phyloP scores from a whole-genome alignment of 2,888 invertebrate species.

The Pasiphila rectangulata region DNA sequence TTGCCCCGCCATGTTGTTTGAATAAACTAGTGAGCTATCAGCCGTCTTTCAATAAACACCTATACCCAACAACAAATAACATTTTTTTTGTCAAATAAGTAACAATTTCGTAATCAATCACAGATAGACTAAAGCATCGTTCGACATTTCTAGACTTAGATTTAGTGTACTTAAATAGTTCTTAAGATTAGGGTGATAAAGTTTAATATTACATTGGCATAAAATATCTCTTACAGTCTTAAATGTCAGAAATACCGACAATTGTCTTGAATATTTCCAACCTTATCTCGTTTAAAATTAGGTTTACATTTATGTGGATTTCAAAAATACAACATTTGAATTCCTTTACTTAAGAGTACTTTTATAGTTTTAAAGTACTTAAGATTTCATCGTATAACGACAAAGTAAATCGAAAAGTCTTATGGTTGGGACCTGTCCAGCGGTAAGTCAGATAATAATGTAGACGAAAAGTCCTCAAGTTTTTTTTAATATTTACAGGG shows the following conservation, averaged over 20 bases:
- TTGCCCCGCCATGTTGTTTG: no score
- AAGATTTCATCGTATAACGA: no score
- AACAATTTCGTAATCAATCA: constrained; percentile 21
- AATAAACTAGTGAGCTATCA: no score
- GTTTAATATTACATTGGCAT: not conserved
- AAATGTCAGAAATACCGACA: not conserved
- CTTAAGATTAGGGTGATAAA: constrained; percentile 1
- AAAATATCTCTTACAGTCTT: not conserved
- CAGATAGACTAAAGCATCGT: constrained; percentile 15
- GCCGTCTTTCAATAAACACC: not conserved
- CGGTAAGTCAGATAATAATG: no score
- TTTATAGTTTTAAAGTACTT: no score
- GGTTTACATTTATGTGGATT: not conserved
- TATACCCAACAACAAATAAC: constrained; percentile 11
- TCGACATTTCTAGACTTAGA: not conserved
- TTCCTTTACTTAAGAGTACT: no score
- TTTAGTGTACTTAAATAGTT: constrained; percentile 5
- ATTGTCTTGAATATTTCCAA: not conserved
- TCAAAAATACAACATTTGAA: no score
- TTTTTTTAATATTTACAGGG: no score
- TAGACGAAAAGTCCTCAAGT: no score
- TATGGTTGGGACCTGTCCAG: no score
- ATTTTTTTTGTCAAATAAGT: constrained; percentile 6
- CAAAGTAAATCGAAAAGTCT: no score
- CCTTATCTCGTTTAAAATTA: not conserved